Evolutionary conservation across 2,888 invertebrate species (phyloP).

Genomic region (Bursaphelenchus okinawaensis): DNA sequence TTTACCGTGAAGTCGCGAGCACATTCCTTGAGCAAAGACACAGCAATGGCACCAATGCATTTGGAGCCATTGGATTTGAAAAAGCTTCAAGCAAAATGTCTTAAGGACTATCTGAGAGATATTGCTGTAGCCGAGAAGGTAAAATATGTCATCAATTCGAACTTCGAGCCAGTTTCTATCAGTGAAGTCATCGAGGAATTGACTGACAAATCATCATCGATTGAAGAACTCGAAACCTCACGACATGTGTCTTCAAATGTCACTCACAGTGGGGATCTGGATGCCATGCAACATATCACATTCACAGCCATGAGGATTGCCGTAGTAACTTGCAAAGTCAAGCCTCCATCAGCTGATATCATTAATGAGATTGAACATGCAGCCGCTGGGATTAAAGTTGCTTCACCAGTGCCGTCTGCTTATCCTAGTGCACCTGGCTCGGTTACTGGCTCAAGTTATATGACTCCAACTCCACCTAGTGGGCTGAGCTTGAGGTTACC

Average conservation of each 20-base stretch:
- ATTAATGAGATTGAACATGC: conserved; percentile 12
- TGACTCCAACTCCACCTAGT: neutral
- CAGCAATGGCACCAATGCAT: conserved; percentile 42
- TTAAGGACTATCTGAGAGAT: conserved; percentile 52
- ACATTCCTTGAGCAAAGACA: conserved; percentile 30
- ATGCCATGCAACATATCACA: conserved; percentile 30
- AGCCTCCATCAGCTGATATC: conserved; percentile 46
- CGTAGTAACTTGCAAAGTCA: conserved; percentile 56
- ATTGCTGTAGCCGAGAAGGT: conserved; percentile 55
- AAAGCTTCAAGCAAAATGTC: conserved; percentile 52
- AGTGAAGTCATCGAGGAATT: conserved; percentile 41
- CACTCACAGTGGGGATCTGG: conserved; percentile 55
- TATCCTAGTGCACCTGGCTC: neutral
- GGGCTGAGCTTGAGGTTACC: conserved; percentile 17
- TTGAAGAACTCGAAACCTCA: conserved; percentile 28
- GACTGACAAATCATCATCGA: conserved; percentile 23
- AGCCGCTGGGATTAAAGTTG: conserved; percentile 20
- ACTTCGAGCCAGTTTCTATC: conserved; percentile 40
- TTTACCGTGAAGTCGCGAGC: conserved; percentile 43
- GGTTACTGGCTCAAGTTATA: conserved; percentile 11
- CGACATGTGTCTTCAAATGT: conserved; percentile 35
- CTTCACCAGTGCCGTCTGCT: conserved; percentile 18
- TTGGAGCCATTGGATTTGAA: conserved; percentile 55
- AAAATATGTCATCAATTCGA: conserved; percentile 48
- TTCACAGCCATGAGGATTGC: conserved; percentile 57